These are phyloP conservation scores for Andinoacara biseriatus DNA, from an alignment of 2,113 vertebrate genomes.

Conservation along the genomic window DNA sequence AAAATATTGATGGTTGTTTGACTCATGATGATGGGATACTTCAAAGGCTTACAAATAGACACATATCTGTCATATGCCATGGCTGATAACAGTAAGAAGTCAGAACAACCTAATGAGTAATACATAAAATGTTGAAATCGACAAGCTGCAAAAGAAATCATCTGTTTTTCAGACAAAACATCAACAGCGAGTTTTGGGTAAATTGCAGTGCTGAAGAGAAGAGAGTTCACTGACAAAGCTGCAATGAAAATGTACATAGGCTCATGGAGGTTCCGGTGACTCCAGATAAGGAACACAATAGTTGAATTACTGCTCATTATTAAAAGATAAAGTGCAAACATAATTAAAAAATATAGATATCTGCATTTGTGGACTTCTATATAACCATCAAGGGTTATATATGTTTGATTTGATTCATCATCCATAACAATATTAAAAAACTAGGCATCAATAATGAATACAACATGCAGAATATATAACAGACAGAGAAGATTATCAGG, in stretches of 20 bases:
- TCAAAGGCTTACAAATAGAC: conserved; percentile 47
- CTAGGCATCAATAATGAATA: background rate
- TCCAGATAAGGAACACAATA: conserved; percentile 3
- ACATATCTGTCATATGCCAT: conserved; percentile 51
- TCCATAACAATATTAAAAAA: background rate
- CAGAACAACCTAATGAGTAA: background rate
- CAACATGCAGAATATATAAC: background rate
- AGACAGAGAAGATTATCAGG: background rate
- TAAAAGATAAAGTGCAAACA: conserved; percentile 18
- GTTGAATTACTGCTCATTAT: conserved; percentile 10
- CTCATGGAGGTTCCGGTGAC: conserved; percentile 26
- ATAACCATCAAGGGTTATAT: conserved; percentile 17
- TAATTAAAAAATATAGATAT: conserved; percentile 19
- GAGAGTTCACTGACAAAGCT: conserved; percentile 10
- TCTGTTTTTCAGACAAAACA: conserved; percentile 5
- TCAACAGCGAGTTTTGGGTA: conserved; percentile 29
- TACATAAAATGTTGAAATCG: background rate
- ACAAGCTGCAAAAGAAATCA: background rate
- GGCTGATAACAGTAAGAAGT: conserved; percentile 26
- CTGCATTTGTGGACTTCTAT: background rate
- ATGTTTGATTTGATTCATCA: conserved; percentile 12
- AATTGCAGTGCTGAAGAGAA: background rate
- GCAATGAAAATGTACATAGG: conserved; percentile 45
- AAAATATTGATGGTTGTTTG: background rate
- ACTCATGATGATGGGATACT: conserved; percentile 28